These are phyloP conservation scores for Bombylius major DNA, from an alignment of 2,888 invertebrate species.

Conservation along the genomic window DNA sequence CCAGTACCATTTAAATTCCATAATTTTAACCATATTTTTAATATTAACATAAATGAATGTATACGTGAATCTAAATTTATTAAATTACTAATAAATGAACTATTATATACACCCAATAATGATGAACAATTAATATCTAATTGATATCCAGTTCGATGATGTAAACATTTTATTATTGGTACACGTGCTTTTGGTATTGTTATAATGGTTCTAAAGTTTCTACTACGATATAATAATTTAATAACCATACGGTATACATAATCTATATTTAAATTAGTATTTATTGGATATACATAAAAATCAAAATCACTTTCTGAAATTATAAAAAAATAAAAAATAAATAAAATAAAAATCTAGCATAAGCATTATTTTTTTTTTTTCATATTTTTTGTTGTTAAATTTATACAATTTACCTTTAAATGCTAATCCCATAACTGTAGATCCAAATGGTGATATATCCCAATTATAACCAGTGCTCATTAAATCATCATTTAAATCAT, in stretches of 20 bases:
- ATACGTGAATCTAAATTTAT: slow-evolving; percentile 46
- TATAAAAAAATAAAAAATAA: background rate
- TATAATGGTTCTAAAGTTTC: slow-evolving; percentile 43
- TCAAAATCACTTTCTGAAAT: slow-evolving; percentile 54
- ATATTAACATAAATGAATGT: slow-evolving; percentile 44
- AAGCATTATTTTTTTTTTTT: background rate
- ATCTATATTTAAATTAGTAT: no score
- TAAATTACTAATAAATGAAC: slow-evolving; percentile 48
- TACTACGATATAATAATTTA: slow-evolving; percentile 32
- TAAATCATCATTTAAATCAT: slow-evolving; percentile 23
- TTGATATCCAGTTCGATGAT: slow-evolving; percentile 45
- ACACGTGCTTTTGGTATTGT: slow-evolving; percentile 59
- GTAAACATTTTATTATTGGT: slow-evolving; percentile 64
- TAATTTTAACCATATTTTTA: slow-evolving; percentile 63
- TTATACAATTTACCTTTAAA: slow-evolving; percentile 38
- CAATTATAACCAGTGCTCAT: slow-evolving; percentile 20
- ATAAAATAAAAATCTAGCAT: background rate
- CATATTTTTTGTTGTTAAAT: no score
- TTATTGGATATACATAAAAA: slow-evolving; percentile 40
- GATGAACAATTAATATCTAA: slow-evolving; percentile 65
- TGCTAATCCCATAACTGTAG: slow-evolving; percentile 56
- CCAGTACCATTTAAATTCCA: slow-evolving; percentile 43
- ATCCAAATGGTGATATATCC: slow-evolving; percentile 52
- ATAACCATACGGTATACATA: no score
- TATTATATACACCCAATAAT: slow-evolving; percentile 56